Evolutionary conservation across 2,113 vertebrate species (phyloP).

Genomic region (Stomatorhinus ivindoensis): DNA sequence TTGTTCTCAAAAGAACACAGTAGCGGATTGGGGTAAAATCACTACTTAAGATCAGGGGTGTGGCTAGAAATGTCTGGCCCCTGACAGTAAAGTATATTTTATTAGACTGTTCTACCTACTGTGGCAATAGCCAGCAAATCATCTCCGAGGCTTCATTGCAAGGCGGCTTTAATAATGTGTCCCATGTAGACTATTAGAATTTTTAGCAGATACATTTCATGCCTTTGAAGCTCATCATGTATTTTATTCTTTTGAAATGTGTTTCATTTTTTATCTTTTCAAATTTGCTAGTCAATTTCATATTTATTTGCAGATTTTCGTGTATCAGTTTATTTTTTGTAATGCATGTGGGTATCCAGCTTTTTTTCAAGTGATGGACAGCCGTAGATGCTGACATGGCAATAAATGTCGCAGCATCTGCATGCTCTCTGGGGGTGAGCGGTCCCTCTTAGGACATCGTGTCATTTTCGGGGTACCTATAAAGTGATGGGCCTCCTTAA

Average conservation of each 20-base stretch:
- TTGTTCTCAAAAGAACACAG: background rate
- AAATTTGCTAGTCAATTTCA: background rate
- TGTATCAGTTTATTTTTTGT: background rate
- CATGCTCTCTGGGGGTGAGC: background rate
- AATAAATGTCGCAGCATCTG: background rate
- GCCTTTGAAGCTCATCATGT: background rate
- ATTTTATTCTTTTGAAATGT: background rate
- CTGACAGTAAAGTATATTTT: background rate
- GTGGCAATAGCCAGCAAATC: background rate
- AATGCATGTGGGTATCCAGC: background rate
- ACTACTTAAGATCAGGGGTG: background rate
- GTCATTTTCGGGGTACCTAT: background rate
- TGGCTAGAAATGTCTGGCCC: background rate
- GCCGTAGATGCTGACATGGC: background rate
- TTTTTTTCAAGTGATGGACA: background rate
- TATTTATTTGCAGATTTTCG: background rate
- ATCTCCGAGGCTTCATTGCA: background rate
- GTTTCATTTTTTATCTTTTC: background rate
- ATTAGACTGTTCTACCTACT: background rate
- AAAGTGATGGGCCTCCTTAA: background rate
- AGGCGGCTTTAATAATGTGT: background rate
- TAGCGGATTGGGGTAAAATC: background rate
- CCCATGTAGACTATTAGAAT: background rate
- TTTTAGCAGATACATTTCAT: background rate
- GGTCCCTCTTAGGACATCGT: background rate